These are phyloP conservation scores for Helogale parvula DNA, from an alignment of 2,113 vertebrate species.

Conservation along the genomic window DNA sequence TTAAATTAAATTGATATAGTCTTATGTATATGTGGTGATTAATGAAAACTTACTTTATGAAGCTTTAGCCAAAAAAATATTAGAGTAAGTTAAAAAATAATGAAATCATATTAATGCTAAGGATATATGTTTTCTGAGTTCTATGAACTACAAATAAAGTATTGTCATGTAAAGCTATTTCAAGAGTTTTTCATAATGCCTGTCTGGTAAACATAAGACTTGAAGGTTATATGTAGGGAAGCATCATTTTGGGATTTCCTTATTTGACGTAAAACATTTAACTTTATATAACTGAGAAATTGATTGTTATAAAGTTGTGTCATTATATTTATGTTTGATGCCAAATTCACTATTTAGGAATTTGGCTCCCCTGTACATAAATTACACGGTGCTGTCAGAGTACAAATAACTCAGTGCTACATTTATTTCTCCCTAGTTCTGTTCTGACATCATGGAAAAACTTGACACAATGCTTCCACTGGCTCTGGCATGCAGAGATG, in stretches of 20 bases:
- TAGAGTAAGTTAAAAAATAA: constrained; percentile 3
- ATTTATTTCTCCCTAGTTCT: constrained; percentile 91
- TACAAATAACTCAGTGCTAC: constrained; percentile 78
- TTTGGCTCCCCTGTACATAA: constrained; percentile 68
- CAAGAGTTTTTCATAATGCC: constrained; percentile 47
- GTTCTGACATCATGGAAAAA: constrained; percentile 91
- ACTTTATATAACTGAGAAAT: constrained; percentile 64
- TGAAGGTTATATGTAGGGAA: constrained; percentile 47
- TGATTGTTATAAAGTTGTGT: constrained; percentile 69
- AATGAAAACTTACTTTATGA: background rate
- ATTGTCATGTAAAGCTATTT: constrained; percentile 14
- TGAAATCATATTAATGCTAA: background rate
- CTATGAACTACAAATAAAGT: background rate
- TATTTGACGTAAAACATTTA: constrained; percentile 64
- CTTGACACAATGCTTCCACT: constrained; percentile 93
- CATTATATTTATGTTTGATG: constrained; percentile 72
- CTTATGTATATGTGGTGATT: background rate
- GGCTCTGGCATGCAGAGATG: constrained; percentile 91
- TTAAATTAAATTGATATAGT: background rate
- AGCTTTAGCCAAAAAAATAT: background rate
- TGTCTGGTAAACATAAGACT: constrained; percentile 39
- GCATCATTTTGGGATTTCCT: constrained; percentile 64
- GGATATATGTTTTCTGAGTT: constrained; percentile 16
- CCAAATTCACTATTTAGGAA: constrained; percentile 78
- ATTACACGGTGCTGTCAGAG: constrained; percentile 77